Evolutionary conservation across 2,888 invertebrate species (phyloP), one percentile per base, ranked within the genome.

Genomic region (Cancer borealis): DNA sequence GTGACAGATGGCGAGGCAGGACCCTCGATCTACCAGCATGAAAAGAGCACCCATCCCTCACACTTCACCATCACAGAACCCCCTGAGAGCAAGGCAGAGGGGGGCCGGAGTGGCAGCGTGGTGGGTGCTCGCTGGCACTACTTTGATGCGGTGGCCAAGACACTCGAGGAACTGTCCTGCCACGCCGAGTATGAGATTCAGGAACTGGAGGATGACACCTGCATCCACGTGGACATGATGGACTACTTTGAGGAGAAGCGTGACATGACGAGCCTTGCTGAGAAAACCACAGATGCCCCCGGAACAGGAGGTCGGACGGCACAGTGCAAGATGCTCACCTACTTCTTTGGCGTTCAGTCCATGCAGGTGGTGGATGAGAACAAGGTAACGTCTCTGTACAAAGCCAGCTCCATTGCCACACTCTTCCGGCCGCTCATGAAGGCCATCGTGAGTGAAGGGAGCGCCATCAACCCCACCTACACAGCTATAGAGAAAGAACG

Each of bases 61-160:
- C 92, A 88, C n/a, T 92, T 95, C 47, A 46, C 92, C 54, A 88
- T 93, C n/a, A 87, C 87, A 30, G 93, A 92, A 4, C 60, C 88
- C 21, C 46, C n/a, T 17, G 95, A 91, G 17, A 49, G 60, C 49
- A 79, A 26, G 26, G 46, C 47, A 17, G 92, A 92, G 47, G 92
- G 30, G 12, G 92, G 91, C 6, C n/a, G n/a, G 30, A n/a, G 54
- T n/a, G 30, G 73, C 14, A 47, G 93, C 0, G 88, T 95, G n/a
- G 39, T 92, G 73, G 95, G 95, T 6, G 93, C 60, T 6, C 93
- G 95, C 8, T 95, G 95, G 95, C 91, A 91, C 12, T 95, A 95
- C 46, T 92, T 93, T 49, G 95, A 93, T 73, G 95, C 93, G n/a
- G 91, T 95, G 60, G 93, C 95, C 5, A 95, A 95, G 92, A 95